Evolutionary conservation across 2,888 invertebrate species (phyloP), one percentile per base, ranked within the genome.

Genomic region (Spatulosminthurus flaviceps): DNA sequence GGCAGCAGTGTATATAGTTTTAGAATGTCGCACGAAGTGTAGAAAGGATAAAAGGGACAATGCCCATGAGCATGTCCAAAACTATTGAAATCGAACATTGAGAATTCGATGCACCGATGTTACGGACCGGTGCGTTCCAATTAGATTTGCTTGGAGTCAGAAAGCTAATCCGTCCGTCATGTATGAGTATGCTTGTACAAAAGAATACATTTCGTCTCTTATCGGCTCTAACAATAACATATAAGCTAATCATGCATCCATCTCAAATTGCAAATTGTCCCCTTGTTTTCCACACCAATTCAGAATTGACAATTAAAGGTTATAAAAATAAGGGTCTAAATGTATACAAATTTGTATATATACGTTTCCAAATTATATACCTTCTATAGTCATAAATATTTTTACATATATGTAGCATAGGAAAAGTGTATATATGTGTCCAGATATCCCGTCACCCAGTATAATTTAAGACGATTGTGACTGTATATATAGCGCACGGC

Each of bases 81-180:
- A 51, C 51, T 51, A 19, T 51, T 51, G 51, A 51, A 51, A 51
- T 51, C 51, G 51, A 51, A 51, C 51, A 51, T 51, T 51, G 51
- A 51, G 9, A n/a, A 51, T 51, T 51, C 51, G 51, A 51, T 51
- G 51, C 16, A 16, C 51, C 51, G 51, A 51, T 51, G 51, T 51
- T 51, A 4, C 51, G 51, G 51, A 19, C 51, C 51, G 16, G 51
- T 51, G 51, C 51, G 16, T 51, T 51, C 5, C 51, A 51, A 51
- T 51, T 51, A 51, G 51, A 51, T 51, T 51, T 51, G 51, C 16
- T n/a, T 51, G 5, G 51, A 51, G 9, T 51, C 51, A 51, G 51
- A 51, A 51, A 51, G 51, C 16, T 51, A 51, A 51, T 51, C 51
- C 16, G 5, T 51, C 51, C 16, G 51, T 51, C 51, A 51, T 51